phyloP scores from a whole-genome alignment of 53 echinoderm and acorn worm species.

The Paracentrotus lividus region DNA sequence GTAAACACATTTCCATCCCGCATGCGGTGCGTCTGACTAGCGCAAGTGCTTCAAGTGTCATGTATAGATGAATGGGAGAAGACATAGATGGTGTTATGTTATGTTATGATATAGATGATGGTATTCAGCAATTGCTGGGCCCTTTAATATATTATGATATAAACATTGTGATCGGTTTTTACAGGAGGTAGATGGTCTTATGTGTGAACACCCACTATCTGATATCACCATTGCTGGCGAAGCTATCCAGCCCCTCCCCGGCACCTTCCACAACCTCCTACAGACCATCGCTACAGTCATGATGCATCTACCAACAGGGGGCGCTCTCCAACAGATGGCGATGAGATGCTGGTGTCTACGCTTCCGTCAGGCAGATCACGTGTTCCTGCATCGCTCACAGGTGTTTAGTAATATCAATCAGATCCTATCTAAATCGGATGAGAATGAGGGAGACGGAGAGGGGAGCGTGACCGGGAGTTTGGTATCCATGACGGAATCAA shows the following conservation, averaged over 20 bases:
- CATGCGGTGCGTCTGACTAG: no score
- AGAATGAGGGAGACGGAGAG: slow-evolving; percentile 83
- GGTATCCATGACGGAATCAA: slow-evolving; percentile 77
- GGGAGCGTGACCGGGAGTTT: slow-evolving; percentile 76
- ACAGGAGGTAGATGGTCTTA: slow-evolving; percentile 90
- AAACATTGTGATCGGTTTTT: no score
- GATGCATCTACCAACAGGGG: slow-evolving; percentile 93
- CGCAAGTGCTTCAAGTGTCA: no score
- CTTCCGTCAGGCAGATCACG: slow-evolving; percentile 91
- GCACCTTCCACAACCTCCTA: slow-evolving; percentile 90
- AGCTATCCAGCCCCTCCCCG: slow-evolving; percentile 88
- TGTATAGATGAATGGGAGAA: no score
- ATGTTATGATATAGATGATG: no score
- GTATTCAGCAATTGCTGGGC: no score
- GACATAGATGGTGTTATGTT: no score
- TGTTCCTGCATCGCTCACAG: slow-evolving; percentile 97
- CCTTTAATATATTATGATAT: no score
- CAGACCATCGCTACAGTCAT: slow-evolving; percentile 96
- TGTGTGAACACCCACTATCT: slow-evolving; percentile 94
- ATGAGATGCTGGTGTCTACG: slow-evolving; percentile 97
- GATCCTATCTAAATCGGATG: slow-evolving; percentile 90
- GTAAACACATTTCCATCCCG: no score
- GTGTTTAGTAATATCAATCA: slow-evolving; percentile 99
- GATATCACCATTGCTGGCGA: slow-evolving; percentile 96
- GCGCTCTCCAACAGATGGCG: slow-evolving; percentile 97